Evolutionary conservation across 2,888 invertebrate genomes (phyloP), one percentile per base, ranked within the genome.

Genomic region (Watsonalla cultraria): DNA sequence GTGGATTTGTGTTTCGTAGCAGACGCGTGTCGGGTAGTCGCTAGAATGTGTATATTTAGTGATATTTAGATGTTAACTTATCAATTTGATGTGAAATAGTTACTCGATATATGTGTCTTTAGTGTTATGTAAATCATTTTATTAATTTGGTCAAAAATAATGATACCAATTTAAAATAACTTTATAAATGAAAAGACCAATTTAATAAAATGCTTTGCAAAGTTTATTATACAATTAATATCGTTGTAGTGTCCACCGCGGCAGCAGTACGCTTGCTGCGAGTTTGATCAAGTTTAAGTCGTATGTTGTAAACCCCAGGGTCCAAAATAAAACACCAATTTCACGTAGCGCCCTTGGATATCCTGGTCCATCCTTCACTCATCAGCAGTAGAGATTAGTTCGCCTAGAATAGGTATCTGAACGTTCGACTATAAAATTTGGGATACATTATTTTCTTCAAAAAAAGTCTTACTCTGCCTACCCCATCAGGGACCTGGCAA

Each of bases 301-400:
- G 39, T 63, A 62, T 65, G 62, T 66, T 70, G 70, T 67, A 70
- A 75, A 78, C 70, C 84, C 88, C 87, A 85, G 90, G 90, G 87
- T 88, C 89, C 87, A 90, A 89, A 64, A 69, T 51, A 64, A 77
- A 86, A 89, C 88, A 88, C 88, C 88, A 89, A 89, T 80, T 64
- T 82, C 83, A 76, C 72, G 63, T 61, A 54, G 82, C 83, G 68
- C 70, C 75, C 80, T 83, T 86, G 88, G 87, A 88, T 86, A 82
- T 82, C 73, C 74, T 70, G 68, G 63, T 62, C 60, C 65, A 62
- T 58, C 57, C 60, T 54, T 55, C 53, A 57, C 66, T 66, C 64
- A 68, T 76, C 84, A 81, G 84, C 82, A 84, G 86, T 84, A 82
- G 82, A 82, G 54, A 57, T 75, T 73, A 79, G 69, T 66, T 60